phyloP scores from a whole-genome alignment of 1,140 invertebrate genomes.

The Diabrotica virgifera region DNA sequence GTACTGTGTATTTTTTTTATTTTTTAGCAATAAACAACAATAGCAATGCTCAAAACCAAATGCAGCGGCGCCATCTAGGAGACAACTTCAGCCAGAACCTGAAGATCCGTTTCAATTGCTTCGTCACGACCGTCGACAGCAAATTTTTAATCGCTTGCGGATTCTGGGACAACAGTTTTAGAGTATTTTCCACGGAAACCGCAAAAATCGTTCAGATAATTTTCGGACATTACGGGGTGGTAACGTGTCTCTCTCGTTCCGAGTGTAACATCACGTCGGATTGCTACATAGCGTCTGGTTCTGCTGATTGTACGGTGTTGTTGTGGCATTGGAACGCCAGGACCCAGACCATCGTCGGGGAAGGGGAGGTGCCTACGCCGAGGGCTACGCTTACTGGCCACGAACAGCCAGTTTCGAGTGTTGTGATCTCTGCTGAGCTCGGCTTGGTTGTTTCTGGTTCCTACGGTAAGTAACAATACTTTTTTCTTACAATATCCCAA shows the following conservation, averaged over 20 bases:
- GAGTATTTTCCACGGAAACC: slow-evolving; percentile 95
- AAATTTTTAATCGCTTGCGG: slow-evolving; percentile 96
- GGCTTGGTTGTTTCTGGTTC: slow-evolving; percentile 96
- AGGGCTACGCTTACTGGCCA: slow-evolving; percentile 96
- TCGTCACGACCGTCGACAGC: slow-evolving; percentile 96
- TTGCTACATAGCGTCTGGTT: slow-evolving; percentile 97
- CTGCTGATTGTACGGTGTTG: slow-evolving; percentile 95
- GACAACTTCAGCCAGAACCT: slow-evolving; percentile 96
- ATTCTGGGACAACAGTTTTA: slow-evolving; percentile 99
- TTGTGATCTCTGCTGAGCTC: slow-evolving; percentile 95
- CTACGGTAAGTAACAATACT: slow-evolving; percentile 61
- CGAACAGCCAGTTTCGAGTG: slow-evolving; percentile 89
- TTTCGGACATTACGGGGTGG: slow-evolving; percentile 97
- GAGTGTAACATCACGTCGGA: slow-evolving; percentile 98
- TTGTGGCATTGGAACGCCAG: slow-evolving; percentile 98
- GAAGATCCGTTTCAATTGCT: slow-evolving; percentile 88
- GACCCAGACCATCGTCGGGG: slow-evolving; percentile 93
- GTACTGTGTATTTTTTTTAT: no score
- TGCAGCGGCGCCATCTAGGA: slow-evolving; percentile 79
- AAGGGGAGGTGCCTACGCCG: slow-evolving; percentile 91
- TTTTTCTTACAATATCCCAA: no score
- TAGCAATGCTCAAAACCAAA: slow-evolving; percentile 60
- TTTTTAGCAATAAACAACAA: slow-evolving; percentile 65
- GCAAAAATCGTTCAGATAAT: slow-evolving; percentile 98
- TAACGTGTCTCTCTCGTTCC: slow-evolving; percentile 95